Conservation (phyloP, 2,888 invertebrate species). For the Cryptus viduatorius region DNA sequence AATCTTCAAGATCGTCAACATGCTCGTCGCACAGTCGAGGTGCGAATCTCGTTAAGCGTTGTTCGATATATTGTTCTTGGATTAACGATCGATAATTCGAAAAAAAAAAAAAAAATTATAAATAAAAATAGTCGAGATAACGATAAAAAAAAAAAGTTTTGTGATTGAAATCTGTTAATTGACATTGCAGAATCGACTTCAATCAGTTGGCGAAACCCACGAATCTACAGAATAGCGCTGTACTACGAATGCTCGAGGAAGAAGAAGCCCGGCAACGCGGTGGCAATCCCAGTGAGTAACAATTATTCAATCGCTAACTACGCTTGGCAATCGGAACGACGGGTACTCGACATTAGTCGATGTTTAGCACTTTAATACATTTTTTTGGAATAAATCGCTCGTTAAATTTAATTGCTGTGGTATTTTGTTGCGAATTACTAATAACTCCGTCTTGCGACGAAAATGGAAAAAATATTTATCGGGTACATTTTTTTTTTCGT, state of each 20-base stretch:
- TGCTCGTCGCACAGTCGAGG: slow-evolving; percentile 56
- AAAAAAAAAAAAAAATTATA: not conserved
- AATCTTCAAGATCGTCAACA: slow-evolving; percentile 43
- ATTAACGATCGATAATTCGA: not conserved
- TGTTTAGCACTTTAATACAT: too few species aligned
- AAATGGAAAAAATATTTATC: too few species aligned
- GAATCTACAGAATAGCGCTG: slow-evolving; percentile 94
- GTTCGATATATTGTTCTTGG: not conserved
- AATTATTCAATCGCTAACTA: not conserved
- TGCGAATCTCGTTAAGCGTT: slow-evolving; percentile 20
- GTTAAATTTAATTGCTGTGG: not conserved
- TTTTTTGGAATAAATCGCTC: not conserved
- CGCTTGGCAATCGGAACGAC: too few species aligned
- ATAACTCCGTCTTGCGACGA: too few species aligned
- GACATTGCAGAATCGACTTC: slow-evolving; percentile 91
- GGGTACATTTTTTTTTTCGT: too few species aligned
- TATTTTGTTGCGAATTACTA: not conserved
- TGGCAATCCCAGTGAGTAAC: slow-evolving; percentile 88
- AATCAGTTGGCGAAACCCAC: slow-evolving; percentile 91
- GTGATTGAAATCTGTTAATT: slow-evolving; percentile 21
- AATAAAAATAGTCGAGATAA: too few species aligned
- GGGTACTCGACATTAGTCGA: too few species aligned
- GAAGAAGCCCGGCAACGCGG: slow-evolving; percentile 90
- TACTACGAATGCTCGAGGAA: slow-evolving; percentile 93
- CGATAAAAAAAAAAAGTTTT: slow-evolving; percentile 59